Percentiles rank a stretch among this genome's conserved stretches.
phyloP scores from a whole-genome alignment of 2,113 vertebrate species.

The Cranoglanis bouderius region DNA sequence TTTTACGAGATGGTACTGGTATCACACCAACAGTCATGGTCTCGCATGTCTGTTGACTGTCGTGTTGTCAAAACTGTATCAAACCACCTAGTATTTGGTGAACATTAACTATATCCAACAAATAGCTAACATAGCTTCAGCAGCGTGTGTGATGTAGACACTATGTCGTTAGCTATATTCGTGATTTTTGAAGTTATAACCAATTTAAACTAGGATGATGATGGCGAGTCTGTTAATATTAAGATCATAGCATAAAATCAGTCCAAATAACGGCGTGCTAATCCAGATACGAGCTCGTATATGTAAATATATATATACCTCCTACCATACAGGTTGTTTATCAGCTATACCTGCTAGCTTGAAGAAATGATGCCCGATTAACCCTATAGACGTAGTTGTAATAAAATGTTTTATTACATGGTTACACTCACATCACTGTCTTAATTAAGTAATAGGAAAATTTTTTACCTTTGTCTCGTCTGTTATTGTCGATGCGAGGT shows the following conservation, averaged over 20 bases:
- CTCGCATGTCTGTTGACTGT: not conserved
- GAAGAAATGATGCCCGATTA: not conserved
- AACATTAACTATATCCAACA: not conserved
- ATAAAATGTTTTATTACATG: not conserved
- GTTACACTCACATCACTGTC: too few relatives aligned
- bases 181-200: not conserved
- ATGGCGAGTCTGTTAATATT: not conserved
- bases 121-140: not conserved
- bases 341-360: slow-evolving; percentile 5
- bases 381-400: not conserved
- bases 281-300: not conserved
- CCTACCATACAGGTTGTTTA: not conserved
- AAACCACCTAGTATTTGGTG: not conserved
- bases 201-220: not conserved
- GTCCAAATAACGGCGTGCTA: not conserved
- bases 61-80: not conserved
- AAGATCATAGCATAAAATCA: not conserved
- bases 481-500: slow-evolving; percentile 27
- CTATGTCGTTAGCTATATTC: not conserved
- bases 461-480: slow-evolving; percentile 62
- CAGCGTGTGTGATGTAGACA: not conserved
- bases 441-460: not conserved
- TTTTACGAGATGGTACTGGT: not conserved
- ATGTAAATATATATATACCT: not conserved
- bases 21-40: not conserved